Percentiles rank a stretch among this genome's conserved stretches.
These are phyloP conservation scores for Drosophila arizonae DNA, from an alignment of 1,140 invertebrate species.

Conservation along the genomic window DNA sequence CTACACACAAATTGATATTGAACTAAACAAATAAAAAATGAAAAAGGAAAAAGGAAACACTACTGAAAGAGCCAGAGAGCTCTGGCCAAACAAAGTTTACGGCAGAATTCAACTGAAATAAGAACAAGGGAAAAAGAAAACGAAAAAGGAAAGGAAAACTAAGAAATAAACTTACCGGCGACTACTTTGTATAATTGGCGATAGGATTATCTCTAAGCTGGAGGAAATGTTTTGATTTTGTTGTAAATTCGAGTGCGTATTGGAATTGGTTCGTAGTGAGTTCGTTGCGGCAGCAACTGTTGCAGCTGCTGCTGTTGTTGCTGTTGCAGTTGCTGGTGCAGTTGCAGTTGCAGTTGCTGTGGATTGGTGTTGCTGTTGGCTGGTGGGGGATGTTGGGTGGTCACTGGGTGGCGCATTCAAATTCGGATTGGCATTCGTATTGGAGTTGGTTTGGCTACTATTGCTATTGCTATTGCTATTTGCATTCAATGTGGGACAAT, in stretches of 20 bases:
- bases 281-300: conserved; percentile 48
- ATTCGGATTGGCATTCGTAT: conserved; percentile 46
- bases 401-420: conserved; percentile 50
- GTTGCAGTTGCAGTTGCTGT: conserved; percentile 22
- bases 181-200: conserved; percentile 83
- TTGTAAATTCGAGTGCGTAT: conserved; percentile 70
- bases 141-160: conserved; percentile 37
- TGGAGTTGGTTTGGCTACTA: conserved; percentile 56
- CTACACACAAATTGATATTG: conserved; percentile 33
- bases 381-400: conserved; percentile 46
- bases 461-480: conserved; percentile 50
- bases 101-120: conserved; percentile 18
- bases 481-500: conserved; percentile 75
- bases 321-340: conserved; percentile 19
- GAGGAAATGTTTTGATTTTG: conserved; percentile 82
- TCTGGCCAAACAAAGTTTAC: not conserved
- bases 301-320: conserved; percentile 24
- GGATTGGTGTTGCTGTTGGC: conserved; percentile 44
- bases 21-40: conserved; percentile 15
- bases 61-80: not conserved
- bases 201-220: conserved; percentile 83
- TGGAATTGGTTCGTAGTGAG: conserved; percentile 42
- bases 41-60: not conserved
- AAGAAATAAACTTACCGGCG: conserved; percentile 82
- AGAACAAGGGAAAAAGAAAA: conserved; percentile 16